Percentiles rank a stretch among this genome's conserved stretches.
Evolutionary conservation across 2,888 invertebrate species (phyloP).

Genomic region (Nomada ferruginata): DNA sequence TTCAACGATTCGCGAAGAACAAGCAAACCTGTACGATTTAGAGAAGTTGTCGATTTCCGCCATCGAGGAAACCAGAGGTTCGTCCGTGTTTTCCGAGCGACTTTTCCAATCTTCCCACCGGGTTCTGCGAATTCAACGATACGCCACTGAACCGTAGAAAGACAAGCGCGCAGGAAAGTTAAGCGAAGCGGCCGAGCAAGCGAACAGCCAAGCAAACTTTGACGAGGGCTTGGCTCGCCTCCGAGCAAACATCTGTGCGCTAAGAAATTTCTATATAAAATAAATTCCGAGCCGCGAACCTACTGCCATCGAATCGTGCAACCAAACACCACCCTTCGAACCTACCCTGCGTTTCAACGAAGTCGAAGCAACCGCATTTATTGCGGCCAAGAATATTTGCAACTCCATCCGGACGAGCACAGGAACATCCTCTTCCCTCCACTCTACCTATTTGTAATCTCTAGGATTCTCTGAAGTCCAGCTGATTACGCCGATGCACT

Average conservation of each 20-base stretch:
- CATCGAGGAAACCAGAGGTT: too few relatives aligned
- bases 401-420: too few relatives aligned
- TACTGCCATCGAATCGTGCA: not conserved
- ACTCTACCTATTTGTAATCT: too few relatives aligned
- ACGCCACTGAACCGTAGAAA: constrained; percentile 59
- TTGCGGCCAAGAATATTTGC: not conserved
- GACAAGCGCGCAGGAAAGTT: constrained; percentile 64
- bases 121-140: constrained; percentile 29
- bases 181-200: constrained; percentile 55
- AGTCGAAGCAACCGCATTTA: not conserved
- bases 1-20: not conserved
- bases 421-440: too few relatives aligned
- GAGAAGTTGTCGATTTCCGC: too few relatives aligned
- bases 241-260: constrained; percentile 56
- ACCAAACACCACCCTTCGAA: not conserved
- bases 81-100: too few relatives aligned
- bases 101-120: not conserved
- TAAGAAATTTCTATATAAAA: constrained; percentile 55
- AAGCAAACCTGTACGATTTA: not conserved
- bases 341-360: not conserved
- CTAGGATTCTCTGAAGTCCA: too few relatives aligned
- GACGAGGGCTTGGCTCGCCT: constrained; percentile 66
- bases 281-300: constrained; percentile 37
- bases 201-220: constrained; percentile 68
- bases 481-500: too few relatives aligned